Conservation (phyloP, 2,113 vertebrate species). For the Nibea coibor region DNA sequence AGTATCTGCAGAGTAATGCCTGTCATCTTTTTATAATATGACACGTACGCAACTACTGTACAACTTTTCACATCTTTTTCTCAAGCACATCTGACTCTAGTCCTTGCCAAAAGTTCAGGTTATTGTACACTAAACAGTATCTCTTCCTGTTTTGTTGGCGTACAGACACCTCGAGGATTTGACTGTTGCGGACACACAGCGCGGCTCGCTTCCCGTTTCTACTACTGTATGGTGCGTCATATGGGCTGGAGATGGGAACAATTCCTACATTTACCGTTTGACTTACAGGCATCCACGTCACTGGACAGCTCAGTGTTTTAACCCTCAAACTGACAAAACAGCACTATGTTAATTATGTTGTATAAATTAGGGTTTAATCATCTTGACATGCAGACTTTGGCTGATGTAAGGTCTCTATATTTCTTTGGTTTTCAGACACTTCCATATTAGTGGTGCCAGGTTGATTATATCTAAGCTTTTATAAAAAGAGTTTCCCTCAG, state of each 20-base stretch:
- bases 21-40: conserved; percentile 9
- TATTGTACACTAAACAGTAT: neutral
- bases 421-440: too few species aligned
- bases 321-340: neutral
- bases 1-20: neutral
- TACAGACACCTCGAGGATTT: neutral
- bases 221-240: conserved; percentile 6
- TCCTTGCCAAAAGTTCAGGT: neutral
- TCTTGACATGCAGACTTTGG: neutral
- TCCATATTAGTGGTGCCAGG: too few species aligned
- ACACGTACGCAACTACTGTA: neutral
- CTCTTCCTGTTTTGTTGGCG: neutral
- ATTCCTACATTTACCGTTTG: neutral
- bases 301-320: neutral
- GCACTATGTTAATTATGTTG: too few species aligned
- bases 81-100: neutral
- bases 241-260: conserved; percentile 9
- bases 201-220: conserved; percentile 35
- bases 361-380: neutral
- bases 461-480: too few species aligned
- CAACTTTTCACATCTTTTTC: neutral
- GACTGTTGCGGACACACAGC: conserved; percentile 12
- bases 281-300: neutral
- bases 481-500: too few species aligned
- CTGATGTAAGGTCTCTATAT: neutral